Conservation (phyloP, 1,140 invertebrate species). For the Eubasilissa regina region DNA sequence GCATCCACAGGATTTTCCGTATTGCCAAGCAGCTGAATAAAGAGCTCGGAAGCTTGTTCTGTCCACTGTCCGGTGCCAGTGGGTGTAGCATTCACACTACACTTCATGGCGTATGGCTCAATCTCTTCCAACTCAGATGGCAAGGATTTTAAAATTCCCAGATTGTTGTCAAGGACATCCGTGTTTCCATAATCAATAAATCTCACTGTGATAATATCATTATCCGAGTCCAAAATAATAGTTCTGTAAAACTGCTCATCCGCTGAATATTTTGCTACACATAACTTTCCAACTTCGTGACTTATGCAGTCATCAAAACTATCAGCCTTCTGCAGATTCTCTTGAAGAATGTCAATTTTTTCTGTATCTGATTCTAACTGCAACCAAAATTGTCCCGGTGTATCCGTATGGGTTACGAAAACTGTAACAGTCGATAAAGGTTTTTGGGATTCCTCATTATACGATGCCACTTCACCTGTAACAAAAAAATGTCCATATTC, state of each 20-base stretch:
- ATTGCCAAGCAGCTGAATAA: constrained; percentile 70
- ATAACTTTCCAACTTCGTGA: constrained; percentile 77
- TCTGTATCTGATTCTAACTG: constrained; percentile 72
- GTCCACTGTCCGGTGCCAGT: constrained; percentile 78
- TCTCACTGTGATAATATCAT: constrained; percentile 80
- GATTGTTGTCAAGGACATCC: constrained; percentile 77
- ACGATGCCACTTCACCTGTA: background rate
- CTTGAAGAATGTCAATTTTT: constrained; percentile 73
- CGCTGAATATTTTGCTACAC: constrained; percentile 81
- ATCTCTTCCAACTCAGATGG: constrained; percentile 71
- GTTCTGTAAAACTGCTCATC: constrained; percentile 88
- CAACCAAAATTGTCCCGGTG: constrained; percentile 80
- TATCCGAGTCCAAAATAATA: constrained; percentile 81
- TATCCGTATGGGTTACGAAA: constrained; percentile 76
- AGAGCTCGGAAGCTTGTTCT: constrained; percentile 74
- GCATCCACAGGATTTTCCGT: constrained; percentile 69
- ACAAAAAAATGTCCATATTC: background rate
- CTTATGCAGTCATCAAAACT: constrained; percentile 71
- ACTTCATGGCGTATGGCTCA: constrained; percentile 75
- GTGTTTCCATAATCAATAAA: constrained; percentile 91
- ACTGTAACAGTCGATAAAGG: constrained; percentile 64
- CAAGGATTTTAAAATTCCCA: constrained; percentile 74
- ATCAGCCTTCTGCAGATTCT: constrained; percentile 72
- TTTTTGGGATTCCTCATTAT: background rate
- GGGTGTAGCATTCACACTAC: constrained; percentile 78